phyloP scores from a whole-genome alignment of 2,888 invertebrate genomes.

The Polia nebulosa region DNA sequence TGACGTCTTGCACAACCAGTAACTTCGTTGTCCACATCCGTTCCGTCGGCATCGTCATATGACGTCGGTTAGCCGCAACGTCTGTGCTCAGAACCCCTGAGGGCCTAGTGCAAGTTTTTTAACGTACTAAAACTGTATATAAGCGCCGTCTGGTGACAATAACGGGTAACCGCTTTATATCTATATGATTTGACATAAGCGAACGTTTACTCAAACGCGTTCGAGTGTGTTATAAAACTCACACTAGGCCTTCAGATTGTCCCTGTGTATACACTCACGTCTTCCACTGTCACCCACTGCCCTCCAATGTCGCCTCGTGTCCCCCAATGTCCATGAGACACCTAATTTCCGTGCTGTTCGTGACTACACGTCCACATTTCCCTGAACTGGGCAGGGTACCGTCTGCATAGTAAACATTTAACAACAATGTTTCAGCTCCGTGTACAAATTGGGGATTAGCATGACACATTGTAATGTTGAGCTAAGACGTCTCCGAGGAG shows the following conservation, averaged over 20 bases:
- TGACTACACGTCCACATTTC: slow-evolving; percentile 44
- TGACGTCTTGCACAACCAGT: slow-evolving; percentile 27
- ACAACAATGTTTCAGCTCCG: slow-evolving; percentile 18
- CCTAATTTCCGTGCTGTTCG: slow-evolving; percentile 69
- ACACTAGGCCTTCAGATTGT: no score
- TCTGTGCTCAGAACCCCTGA: slow-evolving; percentile 48
- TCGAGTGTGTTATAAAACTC: no score
- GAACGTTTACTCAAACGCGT: no score
- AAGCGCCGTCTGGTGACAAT: no score
- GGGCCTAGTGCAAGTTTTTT: no score
- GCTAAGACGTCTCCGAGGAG: slow-evolving; percentile 6
- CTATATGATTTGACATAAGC: no score
- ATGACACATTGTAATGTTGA: slow-evolving; percentile 31
- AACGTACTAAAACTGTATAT: no score
- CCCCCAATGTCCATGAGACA: slow-evolving; percentile 54
- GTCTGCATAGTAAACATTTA: slow-evolving; percentile 39
- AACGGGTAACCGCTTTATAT: no score
- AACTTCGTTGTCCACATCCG: slow-evolving; percentile 40
- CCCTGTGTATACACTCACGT: slow-evolving; percentile 32
- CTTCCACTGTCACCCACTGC: slow-evolving; percentile 14
- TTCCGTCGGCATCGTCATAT: slow-evolving; percentile 35
- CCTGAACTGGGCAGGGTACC: neutral
- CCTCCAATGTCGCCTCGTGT: slow-evolving; percentile 16
- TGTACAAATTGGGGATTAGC: slow-evolving; percentile 35
- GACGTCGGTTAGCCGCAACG: slow-evolving; percentile 60